phyloP scores from a whole-genome alignment of 30 jellyfish, hydroid and myxozoan genomes.

The Turritopsis dohrnii region DNA sequence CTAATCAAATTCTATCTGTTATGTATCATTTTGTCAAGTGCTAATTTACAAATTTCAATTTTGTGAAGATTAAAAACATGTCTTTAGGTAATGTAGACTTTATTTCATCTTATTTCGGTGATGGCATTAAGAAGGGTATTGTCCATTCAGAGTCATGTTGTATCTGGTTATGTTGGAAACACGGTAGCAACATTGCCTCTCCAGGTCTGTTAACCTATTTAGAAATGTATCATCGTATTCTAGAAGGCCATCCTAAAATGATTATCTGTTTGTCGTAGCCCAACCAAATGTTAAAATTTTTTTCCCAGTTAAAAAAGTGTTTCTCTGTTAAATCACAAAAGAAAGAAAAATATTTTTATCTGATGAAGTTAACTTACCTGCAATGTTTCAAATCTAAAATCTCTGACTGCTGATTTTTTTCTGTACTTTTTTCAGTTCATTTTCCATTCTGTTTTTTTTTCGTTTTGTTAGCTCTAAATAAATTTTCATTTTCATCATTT shows the following conservation, averaged over 20 bases:
- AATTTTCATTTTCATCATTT: too few species aligned
- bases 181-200: conserved; percentile 81
- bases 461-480: too few species aligned
- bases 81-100: background rate
- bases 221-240: background rate
- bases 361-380: too few species aligned
- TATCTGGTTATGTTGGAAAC: conserved; percentile 90
- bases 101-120: background rate
- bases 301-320: too few species aligned
- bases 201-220: conserved; percentile 39
- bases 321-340: too few species aligned
- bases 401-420: too few species aligned
- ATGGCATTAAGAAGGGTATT: conserved; percentile 42
- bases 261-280: too few species aligned
- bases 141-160: conserved; percentile 93
- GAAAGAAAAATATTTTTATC: too few species aligned
- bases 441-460: too few species aligned
- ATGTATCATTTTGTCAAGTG: background rate
- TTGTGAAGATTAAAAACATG: background rate
- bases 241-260: background rate
- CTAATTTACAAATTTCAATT: background rate
- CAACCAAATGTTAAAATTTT: too few species aligned
- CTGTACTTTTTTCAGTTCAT: too few species aligned
- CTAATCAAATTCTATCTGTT: background rate
- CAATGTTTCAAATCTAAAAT: too few species aligned